A percentile compares a stretch with the other conserved stretches of the same genome.
Evolutionary conservation across 2,113 vertebrate genomes (phyloP).

Genomic region (Benitochromis conjunctus): DNA sequence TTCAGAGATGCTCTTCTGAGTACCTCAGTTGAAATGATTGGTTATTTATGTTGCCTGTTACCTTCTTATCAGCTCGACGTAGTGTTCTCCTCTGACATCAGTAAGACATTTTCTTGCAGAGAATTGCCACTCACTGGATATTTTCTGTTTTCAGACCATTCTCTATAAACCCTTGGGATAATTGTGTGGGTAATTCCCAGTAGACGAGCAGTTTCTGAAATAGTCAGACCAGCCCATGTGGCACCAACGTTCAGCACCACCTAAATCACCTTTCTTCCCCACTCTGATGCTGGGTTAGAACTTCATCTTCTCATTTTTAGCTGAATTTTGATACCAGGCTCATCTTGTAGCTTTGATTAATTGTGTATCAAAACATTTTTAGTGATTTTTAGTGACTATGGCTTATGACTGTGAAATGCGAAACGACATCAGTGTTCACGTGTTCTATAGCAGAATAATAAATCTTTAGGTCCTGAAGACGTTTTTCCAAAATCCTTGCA

Average conservation of each 20-base stretch:
- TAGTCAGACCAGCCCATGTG: not conserved
- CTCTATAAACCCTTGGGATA: not conserved
- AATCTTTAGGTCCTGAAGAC: not conserved
- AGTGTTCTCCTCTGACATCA: not conserved
- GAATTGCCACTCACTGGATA: accelerated
- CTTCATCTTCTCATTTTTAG: not conserved
- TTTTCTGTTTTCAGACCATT: not conserved
- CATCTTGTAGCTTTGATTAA: not conserved
- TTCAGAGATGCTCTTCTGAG: not conserved
- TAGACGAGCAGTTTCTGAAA: not conserved
- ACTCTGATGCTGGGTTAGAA: not conserved
- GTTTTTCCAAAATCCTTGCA: not conserved
- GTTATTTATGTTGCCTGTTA: not conserved
- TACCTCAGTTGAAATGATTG: not conserved
- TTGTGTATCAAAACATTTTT: not conserved
- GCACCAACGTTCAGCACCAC: accelerated
- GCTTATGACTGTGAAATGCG: not conserved
- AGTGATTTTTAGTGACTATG: not conserved
- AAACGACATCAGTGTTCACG: not conserved
- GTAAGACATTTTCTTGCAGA: not conserved
- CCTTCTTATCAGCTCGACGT: not conserved
- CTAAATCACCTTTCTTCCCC: not conserved
- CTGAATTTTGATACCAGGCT: accelerated
- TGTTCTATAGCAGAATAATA: not conserved
- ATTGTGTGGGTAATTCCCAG: not conserved